A percentile compares a stretch with the other conserved stretches of the same genome.
phyloP scores from a whole-genome alignment of 2,113 vertebrate species.

The Prietella phreatophila region DNA sequence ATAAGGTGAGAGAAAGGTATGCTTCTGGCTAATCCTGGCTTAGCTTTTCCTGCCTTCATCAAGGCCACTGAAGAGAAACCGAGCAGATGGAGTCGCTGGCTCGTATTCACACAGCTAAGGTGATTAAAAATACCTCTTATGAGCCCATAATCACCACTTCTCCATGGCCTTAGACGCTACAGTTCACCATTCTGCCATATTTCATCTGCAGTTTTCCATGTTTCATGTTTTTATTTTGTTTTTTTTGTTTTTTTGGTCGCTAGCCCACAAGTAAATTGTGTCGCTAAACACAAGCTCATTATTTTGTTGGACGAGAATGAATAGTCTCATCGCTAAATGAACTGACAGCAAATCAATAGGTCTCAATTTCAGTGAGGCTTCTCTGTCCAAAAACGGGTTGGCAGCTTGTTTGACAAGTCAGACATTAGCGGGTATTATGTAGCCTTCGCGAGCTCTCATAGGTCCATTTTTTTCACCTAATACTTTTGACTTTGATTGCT shows the following conservation, averaged over 20 bases:
- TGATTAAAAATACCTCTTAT: conserved; percentile 45
- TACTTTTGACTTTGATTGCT: neutral
- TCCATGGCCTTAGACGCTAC: neutral
- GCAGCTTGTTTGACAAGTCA: conserved; percentile 12
- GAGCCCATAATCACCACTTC: conserved; percentile 27
- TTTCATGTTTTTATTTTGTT: neutral
- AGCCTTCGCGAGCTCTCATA: neutral
- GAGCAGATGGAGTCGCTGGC: conserved; percentile 35
- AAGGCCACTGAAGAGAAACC: conserved; percentile 20
- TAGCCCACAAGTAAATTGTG: neutral
- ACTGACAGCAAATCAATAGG: conserved; percentile 32
- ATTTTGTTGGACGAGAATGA: conserved; percentile 32
- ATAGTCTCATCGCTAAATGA: conserved; percentile 26
- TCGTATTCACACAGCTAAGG: conserved; percentile 27
- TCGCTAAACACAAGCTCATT: conserved; percentile 14
- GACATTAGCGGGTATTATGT: neutral
- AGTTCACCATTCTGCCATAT: conserved; percentile 16
- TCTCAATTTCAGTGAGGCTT: neutral
- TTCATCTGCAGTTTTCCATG: neutral
- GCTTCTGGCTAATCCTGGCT: conserved; percentile 5
- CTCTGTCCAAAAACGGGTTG: neutral
- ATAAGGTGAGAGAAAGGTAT: neutral
- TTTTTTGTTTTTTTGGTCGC: neutral
- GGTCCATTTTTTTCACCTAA: neutral
- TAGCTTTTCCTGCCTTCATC: conserved; percentile 18